phyloP scores from a whole-genome alignment of 2,888 invertebrate species.

The Miltochrista miniata region DNA sequence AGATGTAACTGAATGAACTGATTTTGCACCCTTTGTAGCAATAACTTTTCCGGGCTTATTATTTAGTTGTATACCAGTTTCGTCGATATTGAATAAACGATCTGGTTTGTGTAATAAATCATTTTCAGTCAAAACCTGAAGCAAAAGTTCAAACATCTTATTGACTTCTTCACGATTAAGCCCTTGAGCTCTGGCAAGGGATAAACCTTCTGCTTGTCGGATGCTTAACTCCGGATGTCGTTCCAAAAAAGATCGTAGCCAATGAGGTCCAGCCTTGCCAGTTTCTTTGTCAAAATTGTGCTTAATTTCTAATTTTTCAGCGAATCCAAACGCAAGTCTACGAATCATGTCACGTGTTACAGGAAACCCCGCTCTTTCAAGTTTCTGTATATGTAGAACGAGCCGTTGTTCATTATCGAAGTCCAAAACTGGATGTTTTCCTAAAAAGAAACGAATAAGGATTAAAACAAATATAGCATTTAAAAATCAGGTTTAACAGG shows the following conservation, averaged over 20 bases:
- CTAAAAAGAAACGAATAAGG: too few relatives aligned
- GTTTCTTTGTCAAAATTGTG: slow-evolving; percentile 36
- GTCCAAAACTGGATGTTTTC: not conserved
- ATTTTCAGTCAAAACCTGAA: slow-evolving; percentile 31
- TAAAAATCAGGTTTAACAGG: too few relatives aligned
- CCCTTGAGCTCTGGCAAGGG: slow-evolving; percentile 32
- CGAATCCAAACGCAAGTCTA: not conserved
- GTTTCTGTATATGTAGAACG: not conserved
- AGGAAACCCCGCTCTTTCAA: not conserved
- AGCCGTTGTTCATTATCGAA: not conserved
- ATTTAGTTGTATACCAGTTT: slow-evolving; percentile 52
- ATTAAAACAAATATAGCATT: too few relatives aligned
- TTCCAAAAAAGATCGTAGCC: slow-evolving; percentile 27
- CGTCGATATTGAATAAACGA: slow-evolving; percentile 45
- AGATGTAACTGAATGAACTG: slow-evolving; percentile 20
- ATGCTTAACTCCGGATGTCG: slow-evolving; percentile 28
- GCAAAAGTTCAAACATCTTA: slow-evolving; percentile 34
- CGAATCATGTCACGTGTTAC: not conserved
- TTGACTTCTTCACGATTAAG: slow-evolving; percentile 38
- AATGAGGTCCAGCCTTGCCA: slow-evolving; percentile 35
- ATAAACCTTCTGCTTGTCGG: slow-evolving; percentile 43
- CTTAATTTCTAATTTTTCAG: slow-evolving; percentile 19
- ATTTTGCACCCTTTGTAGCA: slow-evolving; percentile 46
- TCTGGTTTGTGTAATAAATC: slow-evolving; percentile 37
- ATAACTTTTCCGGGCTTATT: slow-evolving; percentile 50